Evolutionary conservation across 2,888 invertebrate genomes (phyloP).

Genomic region (Loripinus fragilis): DNA sequence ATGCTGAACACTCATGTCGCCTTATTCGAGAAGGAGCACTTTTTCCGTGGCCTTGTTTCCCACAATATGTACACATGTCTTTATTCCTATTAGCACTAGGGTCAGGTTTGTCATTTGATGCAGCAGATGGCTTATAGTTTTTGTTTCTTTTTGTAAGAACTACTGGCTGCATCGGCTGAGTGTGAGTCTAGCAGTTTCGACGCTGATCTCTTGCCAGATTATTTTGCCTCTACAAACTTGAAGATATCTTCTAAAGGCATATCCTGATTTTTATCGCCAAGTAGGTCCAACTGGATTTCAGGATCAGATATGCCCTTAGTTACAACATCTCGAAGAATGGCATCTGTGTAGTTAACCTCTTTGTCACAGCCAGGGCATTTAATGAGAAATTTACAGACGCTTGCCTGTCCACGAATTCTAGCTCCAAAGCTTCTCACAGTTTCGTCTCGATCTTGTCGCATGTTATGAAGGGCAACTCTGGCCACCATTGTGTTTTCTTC

Average conservation of each 20-base stretch:
- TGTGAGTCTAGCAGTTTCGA: conserved; percentile 47
- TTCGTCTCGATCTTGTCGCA: conserved; percentile 62
- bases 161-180: conserved; percentile 40
- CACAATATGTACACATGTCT: conserved; percentile 38
- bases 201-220: conserved; percentile 63
- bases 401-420: conserved; percentile 60
- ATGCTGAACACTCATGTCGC: conserved; percentile 41
- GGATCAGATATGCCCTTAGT: conserved; percentile 32
- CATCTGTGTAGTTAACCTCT: conserved; percentile 47
- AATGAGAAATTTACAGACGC: conserved; percentile 53
- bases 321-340: conserved; percentile 47
- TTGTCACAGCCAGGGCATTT: conserved; percentile 35
- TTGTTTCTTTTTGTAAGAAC: conserved; percentile 27
- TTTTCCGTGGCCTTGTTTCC: conserved; percentile 50
- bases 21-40: conserved; percentile 13
- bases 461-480: conserved; percentile 35
- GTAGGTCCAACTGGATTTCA: conserved; percentile 47
- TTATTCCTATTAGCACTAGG: not conserved
- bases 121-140: not conserved
- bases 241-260: conserved; percentile 61
- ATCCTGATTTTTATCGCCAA: conserved; percentile 49
- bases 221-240: conserved; percentile 62
- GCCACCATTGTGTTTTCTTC: conserved; percentile 46
- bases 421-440: conserved; percentile 56
- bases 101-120: not conserved